Conservation (phyloP, 2,888 invertebrate genomes). For the Heliconius erato region DNA sequence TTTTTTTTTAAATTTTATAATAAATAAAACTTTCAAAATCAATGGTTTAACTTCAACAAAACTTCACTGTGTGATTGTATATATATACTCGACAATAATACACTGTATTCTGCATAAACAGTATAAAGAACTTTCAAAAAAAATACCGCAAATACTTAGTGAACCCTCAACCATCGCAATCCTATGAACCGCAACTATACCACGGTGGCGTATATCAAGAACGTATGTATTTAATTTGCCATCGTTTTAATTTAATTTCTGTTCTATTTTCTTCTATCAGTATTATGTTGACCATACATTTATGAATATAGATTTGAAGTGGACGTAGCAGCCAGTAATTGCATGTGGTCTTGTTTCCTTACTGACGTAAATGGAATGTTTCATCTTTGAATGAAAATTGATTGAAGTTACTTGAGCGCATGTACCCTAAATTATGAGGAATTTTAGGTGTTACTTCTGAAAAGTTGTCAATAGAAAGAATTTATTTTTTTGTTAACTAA, state of each 20-base stretch:
- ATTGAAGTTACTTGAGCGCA: conserved; percentile 3
- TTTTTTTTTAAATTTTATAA: no score
- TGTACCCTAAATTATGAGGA: rapidly evolving
- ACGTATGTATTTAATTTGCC: neutral
- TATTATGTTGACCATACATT: conserved; percentile 28
- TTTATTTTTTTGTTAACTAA: no score
- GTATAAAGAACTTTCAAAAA: no score
- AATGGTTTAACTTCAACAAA: no score
- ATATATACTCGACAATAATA: no score
- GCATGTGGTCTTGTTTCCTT: conserved; percentile 42
- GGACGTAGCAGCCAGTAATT: conserved; percentile 40
- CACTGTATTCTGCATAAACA: no score
- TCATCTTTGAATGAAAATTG: conserved; percentile 5
- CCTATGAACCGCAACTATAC: no score
- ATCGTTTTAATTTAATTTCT: neutral
- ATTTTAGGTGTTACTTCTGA: neutral
- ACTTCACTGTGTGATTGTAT: no score
- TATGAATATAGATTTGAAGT: conserved; percentile 47
- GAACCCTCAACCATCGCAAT: no score
- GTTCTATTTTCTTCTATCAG: neutral
- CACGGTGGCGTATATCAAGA: neutral
- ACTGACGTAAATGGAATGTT: conserved; percentile 30
- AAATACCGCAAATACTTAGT: no score
- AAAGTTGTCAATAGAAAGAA: neutral
- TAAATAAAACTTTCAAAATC: no score